A percentile compares a stretch with the other conserved stretches of the same genome.
Conservation (phyloP, 2,113 vertebrate species). For the Mormoops blainvillei region DNA sequence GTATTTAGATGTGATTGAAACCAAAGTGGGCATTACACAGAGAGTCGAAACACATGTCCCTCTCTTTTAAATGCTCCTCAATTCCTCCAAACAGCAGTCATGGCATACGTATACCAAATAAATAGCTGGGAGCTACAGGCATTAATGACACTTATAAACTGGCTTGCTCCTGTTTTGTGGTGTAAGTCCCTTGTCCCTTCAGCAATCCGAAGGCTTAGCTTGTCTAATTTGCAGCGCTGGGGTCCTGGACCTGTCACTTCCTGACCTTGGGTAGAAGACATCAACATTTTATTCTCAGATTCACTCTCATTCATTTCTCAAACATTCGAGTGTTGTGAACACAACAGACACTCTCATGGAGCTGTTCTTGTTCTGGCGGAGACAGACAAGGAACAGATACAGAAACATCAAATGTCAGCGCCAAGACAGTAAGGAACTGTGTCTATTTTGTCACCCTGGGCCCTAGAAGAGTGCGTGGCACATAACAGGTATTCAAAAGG, state of each 20-base stretch:
- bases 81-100: not conserved
- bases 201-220: not conserved
- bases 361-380: not conserved
- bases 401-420: not conserved
- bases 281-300: not conserved
- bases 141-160: not conserved
- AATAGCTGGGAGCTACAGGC: not conserved
- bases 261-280: not conserved
- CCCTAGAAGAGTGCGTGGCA: not conserved
- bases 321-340: not conserved
- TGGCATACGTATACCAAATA: not conserved
- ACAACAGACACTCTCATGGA: not conserved
- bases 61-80: not conserved
- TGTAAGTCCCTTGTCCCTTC: not conserved
- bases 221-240: not conserved
- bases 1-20: not conserved
- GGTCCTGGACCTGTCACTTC: not conserved
- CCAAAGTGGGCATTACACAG: not conserved
- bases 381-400: not conserved
- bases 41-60: not conserved
- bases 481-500: not conserved
- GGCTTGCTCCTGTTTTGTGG: not conserved
- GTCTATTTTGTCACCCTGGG: not conserved
- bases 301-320: not conserved
- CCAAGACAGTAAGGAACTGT: not conserved